phyloP scores from a whole-genome alignment of 2,888 invertebrate genomes.

The Aricia artaxerxes region DNA sequence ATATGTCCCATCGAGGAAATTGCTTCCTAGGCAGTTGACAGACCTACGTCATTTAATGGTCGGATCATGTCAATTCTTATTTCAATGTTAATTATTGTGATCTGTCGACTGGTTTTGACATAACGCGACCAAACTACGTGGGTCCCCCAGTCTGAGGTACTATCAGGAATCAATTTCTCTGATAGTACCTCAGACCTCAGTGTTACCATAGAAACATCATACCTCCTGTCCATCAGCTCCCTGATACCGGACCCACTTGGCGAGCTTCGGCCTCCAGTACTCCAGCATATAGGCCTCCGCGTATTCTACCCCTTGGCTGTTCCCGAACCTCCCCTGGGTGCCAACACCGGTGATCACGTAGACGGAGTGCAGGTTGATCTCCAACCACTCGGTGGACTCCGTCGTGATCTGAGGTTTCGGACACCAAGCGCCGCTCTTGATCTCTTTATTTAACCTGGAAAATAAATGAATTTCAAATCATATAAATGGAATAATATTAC shows the following conservation, averaged over 20 bases:
- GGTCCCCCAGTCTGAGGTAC: too few species aligned
- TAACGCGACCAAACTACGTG: too few species aligned
- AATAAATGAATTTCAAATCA: background rate
- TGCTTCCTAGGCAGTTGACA: too few species aligned
- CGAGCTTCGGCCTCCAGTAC: slow-evolving; percentile 89
- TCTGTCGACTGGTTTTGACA: too few species aligned
- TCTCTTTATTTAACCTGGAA: slow-evolving; percentile 88
- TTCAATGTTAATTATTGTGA: too few species aligned
- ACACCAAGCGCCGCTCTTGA: slow-evolving; percentile 96
- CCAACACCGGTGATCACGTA: slow-evolving; percentile 90
- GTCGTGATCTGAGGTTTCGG: slow-evolving; percentile 89
- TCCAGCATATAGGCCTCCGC: slow-evolving; percentile 91
- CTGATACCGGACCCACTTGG: slow-evolving; percentile 91
- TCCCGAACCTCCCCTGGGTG: slow-evolving; percentile 95
- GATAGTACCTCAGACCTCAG: too few species aligned
- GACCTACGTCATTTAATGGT: too few species aligned
- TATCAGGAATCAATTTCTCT: too few species aligned
- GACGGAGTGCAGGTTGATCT: slow-evolving; percentile 88
- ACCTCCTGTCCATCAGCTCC: slow-evolving; percentile 89
- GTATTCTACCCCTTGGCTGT: slow-evolving; percentile 93
- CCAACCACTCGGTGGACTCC: slow-evolving; percentile 88
- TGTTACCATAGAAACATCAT: slow-evolving; percentile 32
- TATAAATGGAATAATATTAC: too few species aligned
- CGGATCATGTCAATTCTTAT: too few species aligned
- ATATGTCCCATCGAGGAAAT: too few species aligned